Conservation (phyloP, 2,888 invertebrate species). For the Tipula confusa region DNA sequence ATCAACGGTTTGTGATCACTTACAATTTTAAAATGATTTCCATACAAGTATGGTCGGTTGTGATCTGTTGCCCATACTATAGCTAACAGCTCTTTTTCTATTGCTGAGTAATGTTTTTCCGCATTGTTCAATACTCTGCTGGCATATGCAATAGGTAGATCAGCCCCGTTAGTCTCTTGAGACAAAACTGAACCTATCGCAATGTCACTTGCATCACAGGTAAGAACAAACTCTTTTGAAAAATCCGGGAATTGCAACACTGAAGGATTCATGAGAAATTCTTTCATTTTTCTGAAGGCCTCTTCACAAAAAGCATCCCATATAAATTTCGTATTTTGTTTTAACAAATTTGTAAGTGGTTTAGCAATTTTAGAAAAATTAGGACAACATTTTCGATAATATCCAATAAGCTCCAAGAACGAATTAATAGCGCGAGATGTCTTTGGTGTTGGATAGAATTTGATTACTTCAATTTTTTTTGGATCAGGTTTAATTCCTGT, state of each 20-base stretch:
- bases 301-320: background rate
- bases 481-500: background rate
- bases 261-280: slow-evolving; percentile 33
- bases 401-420: too few species aligned
- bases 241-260: slow-evolving; percentile 37
- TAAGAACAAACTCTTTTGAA: slow-evolving; percentile 37
- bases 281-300: slow-evolving; percentile 32
- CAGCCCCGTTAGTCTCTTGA: slow-evolving; percentile 35
- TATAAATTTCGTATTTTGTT: background rate
- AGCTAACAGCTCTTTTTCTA: slow-evolving; percentile 39
- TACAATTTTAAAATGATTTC: too few species aligned
- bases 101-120: slow-evolving; percentile 38
- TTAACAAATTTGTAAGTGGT: background rate
- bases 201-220: slow-evolving; percentile 39
- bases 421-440: too few species aligned
- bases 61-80: too few species aligned
- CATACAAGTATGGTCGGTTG: too few species aligned
- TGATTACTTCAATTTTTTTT: background rate
- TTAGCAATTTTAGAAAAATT: background rate
- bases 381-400: background rate
- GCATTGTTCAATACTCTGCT: slow-evolving; percentile 38
- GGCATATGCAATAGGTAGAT: slow-evolving; percentile 39
- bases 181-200: slow-evolving; percentile 39
- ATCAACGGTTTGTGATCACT: slow-evolving; percentile 40
- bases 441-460: too few species aligned